Evolutionary conservation across 1,140 invertebrate species (phyloP).

Genomic region (Achatina immaculata): DNA sequence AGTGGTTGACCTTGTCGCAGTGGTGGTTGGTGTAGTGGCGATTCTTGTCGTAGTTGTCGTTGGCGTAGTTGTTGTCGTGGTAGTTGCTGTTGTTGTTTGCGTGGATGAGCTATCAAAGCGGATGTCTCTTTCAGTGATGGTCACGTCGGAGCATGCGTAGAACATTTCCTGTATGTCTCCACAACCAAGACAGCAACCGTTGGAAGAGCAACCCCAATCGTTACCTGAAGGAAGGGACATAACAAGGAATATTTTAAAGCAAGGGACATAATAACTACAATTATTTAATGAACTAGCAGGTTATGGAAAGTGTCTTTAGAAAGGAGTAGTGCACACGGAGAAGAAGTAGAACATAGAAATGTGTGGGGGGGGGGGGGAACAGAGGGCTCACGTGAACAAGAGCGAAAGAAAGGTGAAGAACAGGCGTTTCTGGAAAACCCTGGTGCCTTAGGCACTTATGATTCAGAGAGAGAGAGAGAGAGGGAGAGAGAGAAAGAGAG

Average conservation of each 20-base stretch:
- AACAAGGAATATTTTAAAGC: neutral
- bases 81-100: neutral
- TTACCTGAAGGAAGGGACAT: slow-evolving; percentile 41
- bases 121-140: slow-evolving; percentile 33
- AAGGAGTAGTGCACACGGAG: neutral
- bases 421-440: too few species aligned
- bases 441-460: too few species aligned
- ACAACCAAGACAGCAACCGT: slow-evolving; percentile 38
- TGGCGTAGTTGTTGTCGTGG: neutral
- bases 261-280: neutral
- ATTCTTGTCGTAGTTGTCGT: neutral
- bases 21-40: neutral
- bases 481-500: neutral
- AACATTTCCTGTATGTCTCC: slow-evolving; percentile 56
- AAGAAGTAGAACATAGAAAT: neutral
- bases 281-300: neutral
- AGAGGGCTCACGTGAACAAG: too few species aligned
- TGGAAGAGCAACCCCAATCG: slow-evolving; percentile 37
- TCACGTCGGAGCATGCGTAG: slow-evolving; percentile 55
- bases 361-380: neutral
- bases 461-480: neutral
- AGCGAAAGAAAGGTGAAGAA: too few species aligned
- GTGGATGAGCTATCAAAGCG: neutral
- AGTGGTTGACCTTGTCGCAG: neutral
- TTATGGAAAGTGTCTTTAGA: neutral